Percentiles rank a stretch among this genome's conserved stretches.
phyloP scores from a whole-genome alignment of 2,797 vertebrate genomes.

The Enteromius viviparus region DNA sequence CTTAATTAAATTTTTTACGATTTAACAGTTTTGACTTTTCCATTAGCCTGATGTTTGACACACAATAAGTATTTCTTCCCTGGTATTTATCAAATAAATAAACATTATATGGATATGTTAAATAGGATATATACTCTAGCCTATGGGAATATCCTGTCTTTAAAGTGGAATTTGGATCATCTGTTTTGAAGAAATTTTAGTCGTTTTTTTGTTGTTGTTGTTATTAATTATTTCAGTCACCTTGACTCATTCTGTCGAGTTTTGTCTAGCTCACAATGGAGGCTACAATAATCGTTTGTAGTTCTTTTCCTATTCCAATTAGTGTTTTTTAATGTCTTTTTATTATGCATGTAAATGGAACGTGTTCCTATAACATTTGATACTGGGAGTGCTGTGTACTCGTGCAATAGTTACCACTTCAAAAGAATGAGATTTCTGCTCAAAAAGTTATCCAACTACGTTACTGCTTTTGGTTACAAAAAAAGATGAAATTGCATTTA shows the following conservation, averaged over 20 bases:
- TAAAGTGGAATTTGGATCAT: not conserved
- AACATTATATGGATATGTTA: constrained; percentile 47
- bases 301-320: not conserved
- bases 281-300: not conserved
- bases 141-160: not conserved
- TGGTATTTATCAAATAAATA: constrained; percentile 75
- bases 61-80: constrained; percentile 78
- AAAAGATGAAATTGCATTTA: not conserved
- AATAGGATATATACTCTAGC: not conserved
- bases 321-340: not conserved
- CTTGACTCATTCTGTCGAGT: not conserved
- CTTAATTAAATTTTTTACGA: constrained; percentile 91
- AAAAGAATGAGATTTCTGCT: not conserved
- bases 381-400: not conserved
- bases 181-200: not conserved
- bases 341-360: not conserved
- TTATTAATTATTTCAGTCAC: not conserved
- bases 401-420: not conserved
- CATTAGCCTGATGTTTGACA: constrained; percentile 85
- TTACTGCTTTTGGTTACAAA: not conserved
- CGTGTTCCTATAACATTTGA: not conserved
- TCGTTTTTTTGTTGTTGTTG: not conserved
- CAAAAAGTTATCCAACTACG: not conserved
- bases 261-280: not conserved
- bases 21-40: constrained; percentile 91